Evolutionary conservation across 2,797 vertebrate genomes (phyloP), one percentile per base, ranked within the genome.

Genomic region (Molothrus aeneus): DNA sequence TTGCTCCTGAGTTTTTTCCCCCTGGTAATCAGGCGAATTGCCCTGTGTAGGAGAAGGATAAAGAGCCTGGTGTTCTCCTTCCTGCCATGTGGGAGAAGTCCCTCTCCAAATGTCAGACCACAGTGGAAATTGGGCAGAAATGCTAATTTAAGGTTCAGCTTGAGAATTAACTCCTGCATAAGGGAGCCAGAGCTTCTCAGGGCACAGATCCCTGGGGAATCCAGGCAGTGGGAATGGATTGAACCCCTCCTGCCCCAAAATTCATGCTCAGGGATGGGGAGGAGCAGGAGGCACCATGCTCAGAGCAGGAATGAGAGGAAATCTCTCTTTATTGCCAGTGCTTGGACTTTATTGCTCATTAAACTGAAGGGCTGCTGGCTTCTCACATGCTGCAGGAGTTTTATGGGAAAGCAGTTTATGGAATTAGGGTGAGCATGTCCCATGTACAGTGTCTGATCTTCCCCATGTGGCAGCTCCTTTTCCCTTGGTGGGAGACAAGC

Each of bases 201-300:
- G 9, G n/a, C 20, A 10, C 42, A 79, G 34, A 57, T 8, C 53
- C 64, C 25, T 31, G 25, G 14, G 32, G 21, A 45, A 56, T 51
- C n/a, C 47, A 40, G 40, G n/a, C 36, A 38, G 20, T 13, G 34
- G 21, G 42, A 42, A 19, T 16, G 22, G 28, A 48, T 3, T 1
- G 19, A 51, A 7, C 31, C 34, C 24, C 45, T 54, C 36, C 74
- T 71, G 17, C 50, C 50, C 72, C 59, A 14, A 56, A 81, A 78
- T 3, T 19, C 0, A 0, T 40, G n/a, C 63, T 32, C 13, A 25
- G 40, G 70, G 60, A 5, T 25, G 2, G 11, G 5, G 25, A 8
- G 4, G 17, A 14, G 12, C 36, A 71, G 70, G 56, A 86, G 42
- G 31, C 22, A 68, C 18, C 34, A 36, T 6, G 51, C 70, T 74